Base-by-base conservation (phyloP, 1,140 invertebrate species). In the Zophobas atratus region DNA sequence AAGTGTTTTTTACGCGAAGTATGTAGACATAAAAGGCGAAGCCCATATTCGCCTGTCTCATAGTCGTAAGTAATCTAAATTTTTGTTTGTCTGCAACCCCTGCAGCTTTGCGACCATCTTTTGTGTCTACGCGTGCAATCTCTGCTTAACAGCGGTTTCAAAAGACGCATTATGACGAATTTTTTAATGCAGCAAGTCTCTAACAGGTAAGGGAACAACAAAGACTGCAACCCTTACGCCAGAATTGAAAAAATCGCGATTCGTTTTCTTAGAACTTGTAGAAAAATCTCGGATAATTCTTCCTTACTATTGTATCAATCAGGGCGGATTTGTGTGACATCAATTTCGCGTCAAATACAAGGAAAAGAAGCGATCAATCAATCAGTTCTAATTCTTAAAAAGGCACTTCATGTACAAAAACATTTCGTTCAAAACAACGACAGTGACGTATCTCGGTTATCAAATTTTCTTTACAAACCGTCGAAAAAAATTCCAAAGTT, bases 1-100 rank as follows among this genome's bases (percentile, higher is more conserved):
- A 72, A 53, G 33, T 36, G 33, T 43, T 73, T 56, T 73, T 73
- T 55, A 55, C 55, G 8, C 49, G 55, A 51, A 77, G 43, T 79
- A 78, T 80, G 78, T 76, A 81, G 81, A 81, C 80, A 77, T 81
- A 72, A 82, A 82, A 81, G 79, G 70, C 74, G 60, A 77, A 53
- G 75, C 75, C 75, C 70, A 71, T 53, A 71, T 57, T 78, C 70
- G 60, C 32, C 71, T 71, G 77, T 71, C 53, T 63, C 20, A 20
- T 20, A 20, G 20, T 20, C 48, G 55, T 74, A 78, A 78, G 77
- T 78, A 78, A 78, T 78, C 77, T 78, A 74, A 78, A 78, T 74
- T 78, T 78, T 78, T 78, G 77, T 78, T 78, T 78, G 77, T 78
- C 77, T 70, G 70, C 71, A 51, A 72, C 70, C 70, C 71, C 71